Conservation (phyloP, 2,113 vertebrate species). For the Marmota monax region DNA sequence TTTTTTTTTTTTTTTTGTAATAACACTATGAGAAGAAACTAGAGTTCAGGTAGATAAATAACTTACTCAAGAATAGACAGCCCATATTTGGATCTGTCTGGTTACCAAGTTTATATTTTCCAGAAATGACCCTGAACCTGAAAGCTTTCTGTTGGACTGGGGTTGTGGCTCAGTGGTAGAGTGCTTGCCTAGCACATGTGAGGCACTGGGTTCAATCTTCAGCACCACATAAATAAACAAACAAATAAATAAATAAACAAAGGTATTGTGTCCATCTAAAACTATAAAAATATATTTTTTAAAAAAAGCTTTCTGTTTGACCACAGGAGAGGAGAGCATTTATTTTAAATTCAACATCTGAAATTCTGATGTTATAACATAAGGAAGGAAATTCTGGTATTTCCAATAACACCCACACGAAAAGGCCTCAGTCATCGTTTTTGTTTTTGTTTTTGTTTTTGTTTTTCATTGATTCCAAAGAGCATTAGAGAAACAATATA, state of each 20-base stretch:
- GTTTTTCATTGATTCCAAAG: neutral
- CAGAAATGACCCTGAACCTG: no score
- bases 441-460: neutral
- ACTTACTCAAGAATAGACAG: neutral
- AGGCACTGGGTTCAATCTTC: no score
- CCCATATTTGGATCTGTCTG: neutral
- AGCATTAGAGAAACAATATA: neutral
- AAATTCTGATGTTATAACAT: neutral
- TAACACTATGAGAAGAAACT: neutral
- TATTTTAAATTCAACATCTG: neutral
- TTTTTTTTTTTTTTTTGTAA: no score
- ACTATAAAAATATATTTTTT: no score
- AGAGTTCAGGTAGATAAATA: neutral
- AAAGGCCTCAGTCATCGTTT: neutral
- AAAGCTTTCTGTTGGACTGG: no score
- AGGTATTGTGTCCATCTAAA: no score
- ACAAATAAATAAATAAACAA: no score
- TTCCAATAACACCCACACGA: neutral
- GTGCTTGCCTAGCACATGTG: no score
- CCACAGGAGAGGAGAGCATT: neutral
- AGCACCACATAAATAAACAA: no score
- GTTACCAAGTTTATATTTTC: neutral
- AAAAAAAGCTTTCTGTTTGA: neutral
- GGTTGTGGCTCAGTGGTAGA: no score
- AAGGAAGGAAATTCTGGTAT: neutral